Evolutionary conservation across 1,140 invertebrate genomes (phyloP).

Genomic region (Popillia japonica): DNA sequence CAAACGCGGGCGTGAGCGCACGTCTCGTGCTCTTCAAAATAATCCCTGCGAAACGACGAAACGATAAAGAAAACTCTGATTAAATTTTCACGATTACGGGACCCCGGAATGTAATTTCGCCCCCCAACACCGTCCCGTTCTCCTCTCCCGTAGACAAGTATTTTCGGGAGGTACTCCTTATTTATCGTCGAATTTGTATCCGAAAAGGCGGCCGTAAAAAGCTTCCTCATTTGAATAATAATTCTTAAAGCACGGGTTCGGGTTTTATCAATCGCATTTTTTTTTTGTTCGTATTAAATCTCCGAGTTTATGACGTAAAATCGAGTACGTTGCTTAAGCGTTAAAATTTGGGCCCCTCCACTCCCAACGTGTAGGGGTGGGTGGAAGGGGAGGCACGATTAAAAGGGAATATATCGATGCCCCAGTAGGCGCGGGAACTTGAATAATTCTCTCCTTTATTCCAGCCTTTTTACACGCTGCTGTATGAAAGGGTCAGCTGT

Average conservation of each 20-base stretch:
- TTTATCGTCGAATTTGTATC: conserved; percentile 14
- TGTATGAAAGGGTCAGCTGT: background rate
- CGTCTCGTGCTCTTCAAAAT: background rate
- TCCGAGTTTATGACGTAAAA: too few species aligned
- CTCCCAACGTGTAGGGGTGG: too few species aligned
- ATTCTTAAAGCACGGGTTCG: background rate
- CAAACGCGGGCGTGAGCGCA: background rate
- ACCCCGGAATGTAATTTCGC: too few species aligned
- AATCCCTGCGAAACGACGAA: background rate
- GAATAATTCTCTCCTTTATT: background rate
- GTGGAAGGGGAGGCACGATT: too few species aligned
- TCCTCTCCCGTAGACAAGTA: too few species aligned
- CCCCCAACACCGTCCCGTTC: too few species aligned
- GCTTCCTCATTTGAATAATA: conserved; percentile 5
- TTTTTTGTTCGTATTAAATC: too few species aligned
- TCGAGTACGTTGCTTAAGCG: too few species aligned
- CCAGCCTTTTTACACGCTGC: too few species aligned
- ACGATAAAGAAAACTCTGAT: conserved; percentile 18
- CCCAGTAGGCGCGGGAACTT: background rate
- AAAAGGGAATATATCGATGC: background rate
- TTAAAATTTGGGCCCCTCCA: too few species aligned
- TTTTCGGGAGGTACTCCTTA: background rate
- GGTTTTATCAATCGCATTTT: too few species aligned
- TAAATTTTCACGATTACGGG: conserved; percentile 15
- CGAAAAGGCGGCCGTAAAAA: background rate